Conservation (phyloP, 2,113 vertebrate genomes). For the Vidua chalybeata region DNA sequence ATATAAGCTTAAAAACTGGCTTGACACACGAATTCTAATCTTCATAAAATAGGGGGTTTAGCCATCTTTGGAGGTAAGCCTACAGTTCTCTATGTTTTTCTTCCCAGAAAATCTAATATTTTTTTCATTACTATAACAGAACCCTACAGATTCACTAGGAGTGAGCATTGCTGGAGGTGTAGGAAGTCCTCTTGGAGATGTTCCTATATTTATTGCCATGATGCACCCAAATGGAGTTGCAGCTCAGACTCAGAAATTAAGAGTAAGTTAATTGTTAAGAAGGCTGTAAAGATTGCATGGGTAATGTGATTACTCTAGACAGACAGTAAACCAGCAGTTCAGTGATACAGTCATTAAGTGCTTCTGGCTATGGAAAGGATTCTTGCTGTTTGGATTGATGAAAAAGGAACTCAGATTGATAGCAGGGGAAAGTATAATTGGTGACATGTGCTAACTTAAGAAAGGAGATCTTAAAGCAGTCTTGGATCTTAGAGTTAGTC, state of each 20-base stretch:
- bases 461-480: background rate
- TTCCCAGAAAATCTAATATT: background rate
- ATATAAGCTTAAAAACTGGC: background rate
- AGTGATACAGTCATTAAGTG: background rate
- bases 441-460: background rate
- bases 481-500: background rate
- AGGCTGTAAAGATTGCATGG: background rate
- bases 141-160: constrained; percentile 86
- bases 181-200: constrained; percentile 94
- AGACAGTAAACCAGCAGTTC: background rate
- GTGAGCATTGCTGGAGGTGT: constrained; percentile 96
- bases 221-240: constrained; percentile 94
- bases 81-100: background rate
- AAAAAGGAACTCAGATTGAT: background rate
- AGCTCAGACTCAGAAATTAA: constrained; percentile 92
- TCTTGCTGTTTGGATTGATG: background rate
- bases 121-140: constrained; percentile 67
- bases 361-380: background rate
- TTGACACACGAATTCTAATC: background rate
- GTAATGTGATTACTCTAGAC: background rate
- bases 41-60: background rate
- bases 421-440: background rate
- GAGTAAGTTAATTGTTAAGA: constrained; percentile 75
- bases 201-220: constrained; percentile 98
- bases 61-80: background rate